Evolutionary conservation across 2,888 invertebrate genomes (phyloP).

Genomic region (Nymphalis c-album): DNA sequence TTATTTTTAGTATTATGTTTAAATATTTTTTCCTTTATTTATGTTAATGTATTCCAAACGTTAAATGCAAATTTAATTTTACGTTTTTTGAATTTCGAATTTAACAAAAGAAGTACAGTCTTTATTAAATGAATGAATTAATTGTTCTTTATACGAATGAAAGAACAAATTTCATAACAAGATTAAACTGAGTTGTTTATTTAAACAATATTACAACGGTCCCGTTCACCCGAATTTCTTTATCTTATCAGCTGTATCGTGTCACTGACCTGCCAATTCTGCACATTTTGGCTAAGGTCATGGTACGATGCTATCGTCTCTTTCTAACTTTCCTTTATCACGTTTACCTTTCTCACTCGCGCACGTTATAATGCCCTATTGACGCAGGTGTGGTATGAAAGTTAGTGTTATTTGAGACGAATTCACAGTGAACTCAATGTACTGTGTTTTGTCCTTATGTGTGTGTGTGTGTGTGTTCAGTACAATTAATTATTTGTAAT

Average conservation of each 20-base stretch:
- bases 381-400: conserved; percentile 43
- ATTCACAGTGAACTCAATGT: conserved; percentile 14
- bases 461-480: not conserved
- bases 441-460: conserved; percentile 9
- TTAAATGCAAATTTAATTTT: too few species aligned
- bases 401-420: conserved; percentile 28
- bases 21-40: not conserved
- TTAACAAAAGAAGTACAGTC: too few species aligned
- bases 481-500: not conserved
- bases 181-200: conserved; percentile 1
- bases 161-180: conserved; percentile 3
- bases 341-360: conserved; percentile 26
- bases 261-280: conserved; percentile 64
- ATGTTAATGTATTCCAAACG: too few species aligned
- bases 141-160: not conserved
- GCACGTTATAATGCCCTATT: conserved; percentile 42
- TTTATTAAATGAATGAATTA: too few species aligned
- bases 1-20: not conserved
- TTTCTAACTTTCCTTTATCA: conserved; percentile 31
- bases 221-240: conserved; percentile 42
- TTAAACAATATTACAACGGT: conserved; percentile 3
- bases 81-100: too few species aligned
- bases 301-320: conserved; percentile 51
- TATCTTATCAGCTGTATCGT: conserved; percentile 55
- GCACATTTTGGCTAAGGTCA: conserved; percentile 67